Percentiles rank a stretch among this genome's conserved stretches.
Evolutionary conservation across 2,797 vertebrate genomes (phyloP).

Genomic region (Sarcophilus harrisii): DNA sequence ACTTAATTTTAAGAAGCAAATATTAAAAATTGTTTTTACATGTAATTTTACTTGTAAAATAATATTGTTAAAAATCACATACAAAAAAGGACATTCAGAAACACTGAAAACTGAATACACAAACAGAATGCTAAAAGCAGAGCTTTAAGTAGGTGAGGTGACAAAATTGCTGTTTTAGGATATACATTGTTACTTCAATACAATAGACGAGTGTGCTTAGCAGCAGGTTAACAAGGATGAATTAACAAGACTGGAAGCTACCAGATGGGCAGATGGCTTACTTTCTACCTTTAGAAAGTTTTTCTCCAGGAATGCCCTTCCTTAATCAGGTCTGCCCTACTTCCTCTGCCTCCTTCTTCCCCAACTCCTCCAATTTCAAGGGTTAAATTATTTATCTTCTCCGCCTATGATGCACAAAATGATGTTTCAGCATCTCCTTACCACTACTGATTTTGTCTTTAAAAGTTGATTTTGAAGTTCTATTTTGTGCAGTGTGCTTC

Average conservation of each 20-base stretch:
- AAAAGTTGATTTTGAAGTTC: background rate
- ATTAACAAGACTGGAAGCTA: background rate
- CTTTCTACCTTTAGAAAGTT: background rate
- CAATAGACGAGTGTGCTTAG: background rate
- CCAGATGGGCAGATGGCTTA: background rate
- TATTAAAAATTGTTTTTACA: background rate
- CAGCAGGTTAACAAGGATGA: background rate
- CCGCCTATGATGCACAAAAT: background rate
- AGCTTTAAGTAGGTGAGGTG: background rate
- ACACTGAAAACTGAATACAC: background rate
- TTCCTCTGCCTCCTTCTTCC: background rate
- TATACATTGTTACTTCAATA: background rate
- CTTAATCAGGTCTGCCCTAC: background rate
- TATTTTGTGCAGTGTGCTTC: background rate
- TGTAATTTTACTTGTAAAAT: background rate
- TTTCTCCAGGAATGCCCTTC: background rate
- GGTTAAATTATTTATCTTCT: background rate
- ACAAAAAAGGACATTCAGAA: background rate
- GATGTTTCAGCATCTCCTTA: background rate
- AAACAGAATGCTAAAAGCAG: background rate
- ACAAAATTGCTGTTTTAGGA: background rate
- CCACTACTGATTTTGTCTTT: background rate
- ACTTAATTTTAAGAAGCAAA: background rate
- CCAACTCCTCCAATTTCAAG: background rate
- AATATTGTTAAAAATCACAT: background rate